These are phyloP conservation scores for Bucco capensis DNA, from an alignment of 2,113 vertebrate genomes.

Conservation along the genomic window DNA sequence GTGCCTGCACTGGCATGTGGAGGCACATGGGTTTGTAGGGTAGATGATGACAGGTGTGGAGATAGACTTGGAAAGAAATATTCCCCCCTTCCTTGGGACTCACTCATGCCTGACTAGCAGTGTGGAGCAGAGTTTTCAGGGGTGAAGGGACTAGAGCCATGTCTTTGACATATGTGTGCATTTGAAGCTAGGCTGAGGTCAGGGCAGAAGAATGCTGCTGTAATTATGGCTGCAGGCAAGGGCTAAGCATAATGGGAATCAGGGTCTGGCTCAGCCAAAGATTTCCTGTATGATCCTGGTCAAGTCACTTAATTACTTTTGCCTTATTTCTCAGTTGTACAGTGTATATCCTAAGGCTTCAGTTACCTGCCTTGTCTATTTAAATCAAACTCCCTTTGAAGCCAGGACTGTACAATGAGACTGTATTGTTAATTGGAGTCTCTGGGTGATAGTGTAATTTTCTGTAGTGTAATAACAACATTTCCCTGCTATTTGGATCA, in stretches of 20 bases:
- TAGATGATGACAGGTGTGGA: background rate
- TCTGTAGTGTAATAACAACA: conserved; percentile 13
- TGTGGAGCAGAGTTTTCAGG: background rate
- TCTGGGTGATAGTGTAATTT: conserved; percentile 49
- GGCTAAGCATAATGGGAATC: conserved; percentile 43
- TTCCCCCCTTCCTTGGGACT: background rate
- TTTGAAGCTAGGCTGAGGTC: conserved; percentile 39
- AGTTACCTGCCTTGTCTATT: conserved; percentile 62
- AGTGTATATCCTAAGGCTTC: conserved; percentile 61
- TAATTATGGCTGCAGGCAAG: conserved; percentile 52
- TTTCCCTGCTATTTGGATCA: conserved; percentile 15
- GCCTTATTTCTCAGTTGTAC: conserved; percentile 53
- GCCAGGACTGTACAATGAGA: conserved; percentile 25
- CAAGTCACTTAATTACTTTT: conserved; percentile 66
- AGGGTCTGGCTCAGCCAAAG: conserved; percentile 53
- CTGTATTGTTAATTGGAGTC: conserved; percentile 52
- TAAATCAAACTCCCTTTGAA: conserved; percentile 60
- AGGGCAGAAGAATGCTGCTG: conserved; percentile 47
- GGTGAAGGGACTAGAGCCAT: background rate
- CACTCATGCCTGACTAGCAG: background rate
- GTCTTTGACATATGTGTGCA: background rate
- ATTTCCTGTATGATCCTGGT: conserved; percentile 64
- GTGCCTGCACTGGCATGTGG: background rate
- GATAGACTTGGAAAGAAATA: background rate
- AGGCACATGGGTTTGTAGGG: accelerated